Percentiles rank a stretch among this genome's conserved stretches.
These are phyloP conservation scores for Hypomesus transpacificus DNA, from an alignment of 2,113 vertebrate genomes.

Conservation along the genomic window DNA sequence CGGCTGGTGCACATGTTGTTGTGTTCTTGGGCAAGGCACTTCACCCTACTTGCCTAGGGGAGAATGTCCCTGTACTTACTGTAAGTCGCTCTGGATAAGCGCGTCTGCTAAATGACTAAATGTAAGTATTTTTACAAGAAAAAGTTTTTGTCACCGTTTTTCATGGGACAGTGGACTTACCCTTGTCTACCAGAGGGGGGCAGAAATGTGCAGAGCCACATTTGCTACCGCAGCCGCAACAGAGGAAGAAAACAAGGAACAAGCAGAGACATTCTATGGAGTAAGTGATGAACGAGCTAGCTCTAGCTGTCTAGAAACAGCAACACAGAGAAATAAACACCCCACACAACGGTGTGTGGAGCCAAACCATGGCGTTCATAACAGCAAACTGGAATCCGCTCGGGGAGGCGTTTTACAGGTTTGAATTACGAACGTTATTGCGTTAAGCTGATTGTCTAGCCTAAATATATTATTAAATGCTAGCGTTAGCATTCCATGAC, in stretches of 20 bases:
- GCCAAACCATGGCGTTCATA: constrained; percentile 49
- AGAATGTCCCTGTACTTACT: too few relatives aligned
- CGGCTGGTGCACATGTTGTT: too few relatives aligned
- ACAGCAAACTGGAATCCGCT: constrained; percentile 57
- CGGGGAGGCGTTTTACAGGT: constrained; percentile 56
- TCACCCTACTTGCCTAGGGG: too few relatives aligned
- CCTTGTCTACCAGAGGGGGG: background rate
- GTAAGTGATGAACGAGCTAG: background rate
- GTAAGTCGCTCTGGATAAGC: too few relatives aligned
- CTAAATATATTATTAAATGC: background rate
- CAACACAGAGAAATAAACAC: background rate
- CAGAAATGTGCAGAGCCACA: background rate
- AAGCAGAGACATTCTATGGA: too few relatives aligned
- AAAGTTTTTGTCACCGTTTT: too few relatives aligned
- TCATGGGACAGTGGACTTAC: too few relatives aligned
- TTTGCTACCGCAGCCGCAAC: background rate
- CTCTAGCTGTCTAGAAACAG: background rate
- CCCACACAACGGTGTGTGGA: background rate
- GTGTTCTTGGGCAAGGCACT: too few relatives aligned
- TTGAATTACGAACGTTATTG: background rate
- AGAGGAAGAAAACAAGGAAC: background rate
- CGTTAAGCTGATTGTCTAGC: background rate
- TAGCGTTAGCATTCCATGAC: background rate
- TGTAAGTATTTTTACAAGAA: too few relatives aligned
- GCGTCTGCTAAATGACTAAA: too few relatives aligned